Base-by-base conservation (phyloP, 2,888 invertebrate genomes). In the Nebria salina region DNA sequence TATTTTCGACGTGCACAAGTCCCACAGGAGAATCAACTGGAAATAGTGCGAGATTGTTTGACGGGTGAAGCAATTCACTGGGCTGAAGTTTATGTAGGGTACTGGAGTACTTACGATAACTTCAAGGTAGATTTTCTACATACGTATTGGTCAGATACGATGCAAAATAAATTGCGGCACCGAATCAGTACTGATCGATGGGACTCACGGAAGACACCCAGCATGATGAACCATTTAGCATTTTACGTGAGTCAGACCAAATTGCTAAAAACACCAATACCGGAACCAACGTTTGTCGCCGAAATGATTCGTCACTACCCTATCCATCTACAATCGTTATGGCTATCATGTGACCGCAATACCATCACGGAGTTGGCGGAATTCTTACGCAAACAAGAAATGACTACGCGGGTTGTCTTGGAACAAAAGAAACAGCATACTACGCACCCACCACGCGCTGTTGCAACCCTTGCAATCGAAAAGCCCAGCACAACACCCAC, bases 41-140 rank as follows among this genome's bases (percentile, higher is more conserved):
- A 25, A 26, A 13, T 72, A 0, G 72, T 26, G 13, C 20, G 25
- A 26, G 72, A 72, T 72, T 72, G 72, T 13, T 26, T 72, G n/a
- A 26, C 26, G 13, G 72, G 72, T 8, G 72, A 72, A 72, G 72
- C 34, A 8, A 34, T 72, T 9, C 13, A 72, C 20, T 72, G 72
- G 72, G 20, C 72, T 4, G 72, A 72, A 26, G 34, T 72, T 72
- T 72, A 72, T 72, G 13, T 34, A 20, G 20, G 20, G 20, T 20
- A 20, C 20, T 26, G 25, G 72, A 25, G 25, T 34, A 20, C 25
- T 6, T 72, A 26, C 34, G 25, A 72, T 7, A 13, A 72, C 13
- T 34, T 66, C 20, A 66, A 66, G 20, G 25, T 26, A 6, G 20
- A 20, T 26, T 72, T 72, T 25, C 13, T 20, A 26, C 72, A 72